A percentile compares a stretch with the other conserved stretches of the same genome.
phyloP scores from a whole-genome alignment of 2,797 vertebrate genomes.

The Rhinatrema bivittatum region DNA sequence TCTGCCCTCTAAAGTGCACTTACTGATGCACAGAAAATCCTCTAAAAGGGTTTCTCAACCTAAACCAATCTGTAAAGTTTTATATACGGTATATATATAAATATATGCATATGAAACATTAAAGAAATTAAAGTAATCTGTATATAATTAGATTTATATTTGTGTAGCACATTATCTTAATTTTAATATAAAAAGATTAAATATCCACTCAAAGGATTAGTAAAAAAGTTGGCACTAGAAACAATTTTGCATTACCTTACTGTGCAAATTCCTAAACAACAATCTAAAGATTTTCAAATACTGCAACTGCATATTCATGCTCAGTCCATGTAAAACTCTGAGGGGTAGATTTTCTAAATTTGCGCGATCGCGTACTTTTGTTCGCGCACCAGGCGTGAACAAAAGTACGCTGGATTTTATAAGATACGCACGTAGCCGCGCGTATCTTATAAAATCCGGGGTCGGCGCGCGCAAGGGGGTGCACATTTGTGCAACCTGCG shows the following conservation, averaged over 20 bases:
- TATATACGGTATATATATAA: constrained; percentile 58
- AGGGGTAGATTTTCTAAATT: too few species aligned
- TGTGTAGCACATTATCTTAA: constrained; percentile 84
- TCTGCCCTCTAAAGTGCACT: constrained; percentile 53
- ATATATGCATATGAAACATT: constrained; percentile 66
- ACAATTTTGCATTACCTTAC: constrained; percentile 78
- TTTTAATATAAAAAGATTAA: constrained; percentile 95
- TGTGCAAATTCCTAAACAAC: constrained; percentile 85
- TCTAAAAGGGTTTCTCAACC: constrained; percentile 65
- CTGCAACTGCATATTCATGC: constrained; percentile 71
- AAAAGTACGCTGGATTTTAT: too few species aligned
- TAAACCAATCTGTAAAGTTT: constrained; percentile 74
- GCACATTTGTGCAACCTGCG: too few species aligned
- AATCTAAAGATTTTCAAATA: constrained; percentile 73
- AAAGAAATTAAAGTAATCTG: constrained; percentile 75
- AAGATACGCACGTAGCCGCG: too few species aligned
- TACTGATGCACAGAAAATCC: constrained; percentile 63
- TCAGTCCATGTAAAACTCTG: too few species aligned
- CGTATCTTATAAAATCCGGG: too few species aligned
- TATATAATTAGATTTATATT: constrained; percentile 90
- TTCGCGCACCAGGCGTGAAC: too few species aligned
- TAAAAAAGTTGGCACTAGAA: constrained; percentile 60
- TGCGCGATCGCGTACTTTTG: too few species aligned
- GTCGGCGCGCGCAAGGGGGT: too few species aligned
- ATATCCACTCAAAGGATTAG: constrained; percentile 80